Conservation (phyloP, 2,888 invertebrate genomes). For the Colletes collaris region DNA sequence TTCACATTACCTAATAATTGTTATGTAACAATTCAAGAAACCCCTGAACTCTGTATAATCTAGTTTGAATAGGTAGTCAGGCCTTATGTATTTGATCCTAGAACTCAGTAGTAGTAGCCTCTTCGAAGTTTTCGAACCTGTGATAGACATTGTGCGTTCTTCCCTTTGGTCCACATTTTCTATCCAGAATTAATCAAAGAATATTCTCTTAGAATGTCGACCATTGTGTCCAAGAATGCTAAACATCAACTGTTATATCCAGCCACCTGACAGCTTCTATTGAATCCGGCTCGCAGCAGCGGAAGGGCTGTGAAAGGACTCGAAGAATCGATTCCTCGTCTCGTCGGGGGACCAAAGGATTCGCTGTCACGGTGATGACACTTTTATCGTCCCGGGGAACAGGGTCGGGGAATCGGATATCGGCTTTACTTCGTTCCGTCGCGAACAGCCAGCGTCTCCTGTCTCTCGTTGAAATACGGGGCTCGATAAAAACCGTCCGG, state of each 20-base stretch:
- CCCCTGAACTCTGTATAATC: too few species aligned
- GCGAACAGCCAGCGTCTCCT: slow-evolving; percentile 8
- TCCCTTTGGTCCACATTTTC: neutral
- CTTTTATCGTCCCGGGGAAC: neutral
- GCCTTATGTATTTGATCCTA: too few species aligned
- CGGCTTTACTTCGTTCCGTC: slow-evolving; percentile 28
- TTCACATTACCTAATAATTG: too few species aligned
- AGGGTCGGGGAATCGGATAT: slow-evolving; percentile 8
- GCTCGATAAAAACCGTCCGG: slow-evolving; percentile 26
- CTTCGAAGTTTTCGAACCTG: too few species aligned
- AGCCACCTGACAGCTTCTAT: neutral
- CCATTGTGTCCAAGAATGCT: neutral
- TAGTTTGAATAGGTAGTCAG: too few species aligned
- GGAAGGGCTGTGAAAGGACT: slow-evolving; percentile 5
- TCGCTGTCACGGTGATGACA: neutral
- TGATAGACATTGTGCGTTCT: too few species aligned
- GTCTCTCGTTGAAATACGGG: slow-evolving; percentile 49
- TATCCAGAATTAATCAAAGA: neutral
- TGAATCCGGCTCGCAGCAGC: neutral
- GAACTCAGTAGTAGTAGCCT: too few species aligned
- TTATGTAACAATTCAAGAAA: too few species aligned
- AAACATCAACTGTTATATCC: neutral
- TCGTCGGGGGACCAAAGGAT: neutral
- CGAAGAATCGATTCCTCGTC: neutral
- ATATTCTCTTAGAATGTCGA: neutral